Conservation (phyloP, 2,113 vertebrate genomes). For the Gambusia holbrooki region DNA sequence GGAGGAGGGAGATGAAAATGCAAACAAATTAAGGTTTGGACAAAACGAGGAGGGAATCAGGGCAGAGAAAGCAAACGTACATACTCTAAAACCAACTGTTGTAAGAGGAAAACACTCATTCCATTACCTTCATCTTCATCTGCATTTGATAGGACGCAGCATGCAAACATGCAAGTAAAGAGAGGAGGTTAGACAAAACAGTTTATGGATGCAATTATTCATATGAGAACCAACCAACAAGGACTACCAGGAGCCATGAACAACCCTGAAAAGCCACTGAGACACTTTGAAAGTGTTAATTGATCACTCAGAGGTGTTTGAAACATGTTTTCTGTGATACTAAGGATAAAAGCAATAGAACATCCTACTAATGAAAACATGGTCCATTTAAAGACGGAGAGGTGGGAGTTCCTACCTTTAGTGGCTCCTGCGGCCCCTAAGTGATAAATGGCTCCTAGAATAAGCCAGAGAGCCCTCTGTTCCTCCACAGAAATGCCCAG, state of each 20-base stretch:
- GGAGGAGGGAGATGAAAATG: conserved; percentile 68
- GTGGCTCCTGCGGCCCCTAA: conserved; percentile 94
- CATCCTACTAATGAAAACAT: background rate
- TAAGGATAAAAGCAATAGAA: background rate
- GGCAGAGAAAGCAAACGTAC: conserved; percentile 43
- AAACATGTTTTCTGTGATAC: background rate
- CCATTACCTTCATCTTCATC: conserved; percentile 94
- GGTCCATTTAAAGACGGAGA: background rate
- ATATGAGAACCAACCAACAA: conserved; percentile 29
- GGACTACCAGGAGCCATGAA: conserved; percentile 27
- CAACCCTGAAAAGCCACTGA: background rate
- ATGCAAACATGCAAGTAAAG: conserved; percentile 97
- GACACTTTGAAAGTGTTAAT: background rate
- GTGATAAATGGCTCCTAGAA: conserved; percentile 93
- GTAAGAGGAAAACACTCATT: conserved; percentile 33
- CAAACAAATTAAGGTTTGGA: conserved; percentile 69
- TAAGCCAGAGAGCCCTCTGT: conserved; percentile 88
- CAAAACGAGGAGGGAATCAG: conserved; percentile 60
- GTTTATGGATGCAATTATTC: conserved; percentile 34
- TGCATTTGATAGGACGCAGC: conserved; percentile 90
- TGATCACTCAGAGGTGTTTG: background rate
- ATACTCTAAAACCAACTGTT: conserved; percentile 47
- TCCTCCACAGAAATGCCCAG: conserved; percentile 90
- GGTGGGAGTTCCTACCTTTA: conserved; percentile 84
- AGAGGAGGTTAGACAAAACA: conserved; percentile 83